Evolutionary conservation across 2,888 invertebrate species (phyloP), one percentile per base, ranked within the genome.

Genomic region (Cylindroiulus punctatus): DNA sequence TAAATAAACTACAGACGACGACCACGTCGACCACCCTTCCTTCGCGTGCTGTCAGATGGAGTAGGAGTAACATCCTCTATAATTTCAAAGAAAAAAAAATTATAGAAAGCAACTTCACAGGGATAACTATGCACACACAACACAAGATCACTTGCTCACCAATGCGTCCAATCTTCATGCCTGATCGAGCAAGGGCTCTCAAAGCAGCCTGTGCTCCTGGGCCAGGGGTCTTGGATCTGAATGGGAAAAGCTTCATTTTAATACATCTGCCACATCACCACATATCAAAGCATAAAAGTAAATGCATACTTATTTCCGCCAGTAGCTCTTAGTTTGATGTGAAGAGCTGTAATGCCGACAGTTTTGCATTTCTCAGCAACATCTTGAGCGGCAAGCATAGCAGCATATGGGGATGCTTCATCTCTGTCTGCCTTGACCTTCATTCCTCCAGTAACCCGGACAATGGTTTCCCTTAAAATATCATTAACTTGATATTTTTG

Each of bases 331-430:
- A 99, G 93, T 92, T 99, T 99, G 90, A 99, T 98, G 93, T 99
- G 99, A 84, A 99, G 93, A 17, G 99, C 99, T 88, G 97, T 99
- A 91, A 99, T 99, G 86, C 99, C 99, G 86, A 99, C 93, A 65
- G 94, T 93, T 92, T 98, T 99, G 93, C 99, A 99, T 90, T 97
- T 98, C 91, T 99, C 99, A 89, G 99, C 98, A 87, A 99, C 99
- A 93, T 99, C 99, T 94, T 99, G 99, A 89, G 99, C 99, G 89
- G 99, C 99, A 93, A 99, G 97, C 99, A 99, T 99, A 94, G 99
- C 99, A 90, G 99, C 99, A 91, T 99, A 99, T 84, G 99, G 99
- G 84, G 99, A 99, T 88, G 99, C 98, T 92, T 99, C 99, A 92
- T 99, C 99, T 93, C 99, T 95, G 93, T 99, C 99, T 89, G 99